A percentile compares a stretch with the other conserved stretches of the same genome.
Conservation (phyloP, 2,888 invertebrate genomes). For the Pristionchus mayeri region DNA sequence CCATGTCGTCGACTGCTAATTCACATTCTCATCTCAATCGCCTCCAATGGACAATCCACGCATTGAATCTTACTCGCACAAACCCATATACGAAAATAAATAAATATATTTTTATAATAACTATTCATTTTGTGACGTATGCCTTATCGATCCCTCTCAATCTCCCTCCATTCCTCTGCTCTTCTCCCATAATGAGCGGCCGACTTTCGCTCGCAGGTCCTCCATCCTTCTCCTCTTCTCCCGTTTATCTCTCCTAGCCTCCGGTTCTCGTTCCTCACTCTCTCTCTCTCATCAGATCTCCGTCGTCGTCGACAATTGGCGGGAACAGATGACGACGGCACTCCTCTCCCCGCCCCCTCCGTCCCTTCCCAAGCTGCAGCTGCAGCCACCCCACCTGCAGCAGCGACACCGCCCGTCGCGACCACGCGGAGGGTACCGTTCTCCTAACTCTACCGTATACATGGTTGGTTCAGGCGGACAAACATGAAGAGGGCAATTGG, state of each 20-base stretch:
- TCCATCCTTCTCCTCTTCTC: neutral
- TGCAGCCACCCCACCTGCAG: neutral
- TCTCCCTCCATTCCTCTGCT: conserved; percentile 1
- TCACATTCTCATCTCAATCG: neutral
- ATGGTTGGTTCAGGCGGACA: no score
- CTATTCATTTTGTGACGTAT: no score
- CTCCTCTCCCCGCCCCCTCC: neutral
- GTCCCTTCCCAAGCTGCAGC: neutral
- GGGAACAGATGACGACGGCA: neutral
- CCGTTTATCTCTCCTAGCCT: neutral
- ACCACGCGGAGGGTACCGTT: conserved; percentile 15
- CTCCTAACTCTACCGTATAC: neutral
- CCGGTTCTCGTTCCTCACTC: neutral
- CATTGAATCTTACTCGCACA: neutral
- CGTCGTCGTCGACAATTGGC: conserved; percentile 3
- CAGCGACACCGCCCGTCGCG: neutral
- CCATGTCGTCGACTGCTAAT: neutral
- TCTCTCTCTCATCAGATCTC: neutral
- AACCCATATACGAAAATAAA: no score
- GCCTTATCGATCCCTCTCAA: neutral
- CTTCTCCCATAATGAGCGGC: neutral
- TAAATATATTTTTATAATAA: no score
- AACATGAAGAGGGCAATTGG: neutral
- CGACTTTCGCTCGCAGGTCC: conserved; percentile 31
- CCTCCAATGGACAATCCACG: no score